Evolutionary conservation across 2,113 vertebrate genomes (phyloP).

Genomic region (Drymodes brunneopygia): DNA sequence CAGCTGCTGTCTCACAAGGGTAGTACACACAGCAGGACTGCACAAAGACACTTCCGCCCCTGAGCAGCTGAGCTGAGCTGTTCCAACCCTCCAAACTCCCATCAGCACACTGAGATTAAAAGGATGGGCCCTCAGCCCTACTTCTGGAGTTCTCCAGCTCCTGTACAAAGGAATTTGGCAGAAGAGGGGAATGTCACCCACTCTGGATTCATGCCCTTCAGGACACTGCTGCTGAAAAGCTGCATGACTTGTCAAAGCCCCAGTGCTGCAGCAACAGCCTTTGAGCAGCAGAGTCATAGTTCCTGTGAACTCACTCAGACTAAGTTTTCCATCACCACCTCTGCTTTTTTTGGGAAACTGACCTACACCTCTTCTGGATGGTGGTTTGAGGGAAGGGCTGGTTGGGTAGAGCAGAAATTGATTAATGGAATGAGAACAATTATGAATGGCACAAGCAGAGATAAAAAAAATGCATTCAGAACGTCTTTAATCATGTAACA

Average conservation of each 20-base stretch:
- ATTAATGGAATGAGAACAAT: neutral
- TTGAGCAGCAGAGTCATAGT: neutral
- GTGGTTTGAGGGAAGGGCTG: neutral
- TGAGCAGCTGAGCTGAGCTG: rapidly evolving
- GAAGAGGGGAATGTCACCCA: neutral
- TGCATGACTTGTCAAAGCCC: neutral
- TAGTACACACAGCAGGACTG: rapidly evolving
- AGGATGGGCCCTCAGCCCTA: neutral
- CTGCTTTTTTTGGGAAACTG: neutral
- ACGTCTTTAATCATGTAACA: constrained; percentile 67
- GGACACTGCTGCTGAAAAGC: neutral
- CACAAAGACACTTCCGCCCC: neutral
- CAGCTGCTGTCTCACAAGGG: neutral
- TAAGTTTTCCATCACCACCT: neutral
- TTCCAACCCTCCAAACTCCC: neutral
- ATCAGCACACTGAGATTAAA: neutral
- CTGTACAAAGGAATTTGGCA: neutral
- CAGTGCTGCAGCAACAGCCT: rapidly evolving
- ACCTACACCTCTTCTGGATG: neutral
- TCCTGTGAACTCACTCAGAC: neutral
- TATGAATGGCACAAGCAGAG: constrained; percentile 33
- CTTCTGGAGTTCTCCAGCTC: neutral
- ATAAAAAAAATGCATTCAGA: constrained; percentile 29
- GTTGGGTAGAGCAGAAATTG: neutral
- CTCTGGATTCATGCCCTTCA: neutral